Conservation (phyloP, 2,888 invertebrate genomes). For the Mystacides longicornis region DNA sequence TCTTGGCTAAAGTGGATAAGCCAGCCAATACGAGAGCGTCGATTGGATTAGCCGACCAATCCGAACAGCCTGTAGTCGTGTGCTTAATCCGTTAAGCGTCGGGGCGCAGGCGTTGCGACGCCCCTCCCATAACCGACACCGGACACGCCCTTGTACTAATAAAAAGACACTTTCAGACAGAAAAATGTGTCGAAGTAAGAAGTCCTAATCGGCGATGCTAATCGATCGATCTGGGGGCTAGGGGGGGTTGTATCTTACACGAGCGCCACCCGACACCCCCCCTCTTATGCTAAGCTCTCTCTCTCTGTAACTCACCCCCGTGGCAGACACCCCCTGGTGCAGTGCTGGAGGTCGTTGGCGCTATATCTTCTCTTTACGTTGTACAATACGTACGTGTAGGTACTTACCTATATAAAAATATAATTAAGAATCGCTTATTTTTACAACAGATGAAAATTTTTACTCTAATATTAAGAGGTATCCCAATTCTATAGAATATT, state of each 20-base stretch:
- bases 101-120: conserved; percentile 22
- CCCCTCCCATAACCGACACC: conserved; percentile 15
- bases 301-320: background rate
- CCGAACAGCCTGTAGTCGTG: conserved; percentile 11
- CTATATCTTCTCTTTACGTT: background rate
- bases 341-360: background rate
- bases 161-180: conserved; percentile 4
- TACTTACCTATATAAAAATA: no score
- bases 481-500: no score
- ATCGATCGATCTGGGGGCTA: conserved; percentile 4
- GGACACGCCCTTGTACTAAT: conserved; percentile 8
- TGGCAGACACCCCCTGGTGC: background rate
- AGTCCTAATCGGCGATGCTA: conserved; percentile 9
- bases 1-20: conserved; percentile 18
- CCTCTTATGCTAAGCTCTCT: background rate
- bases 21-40: conserved; percentile 16
- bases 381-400: background rate
- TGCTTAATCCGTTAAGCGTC: conserved; percentile 19
- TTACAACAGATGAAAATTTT: no score
- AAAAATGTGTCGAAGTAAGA: conserved; percentile 10
- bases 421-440: no score
- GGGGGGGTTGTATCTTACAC: background rate
- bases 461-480: no score
- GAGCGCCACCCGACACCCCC: background rate
- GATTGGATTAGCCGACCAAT: conserved; percentile 15